Conservation (phyloP, 2,888 invertebrate species). For the Petrolisthes manimaculis region DNA sequence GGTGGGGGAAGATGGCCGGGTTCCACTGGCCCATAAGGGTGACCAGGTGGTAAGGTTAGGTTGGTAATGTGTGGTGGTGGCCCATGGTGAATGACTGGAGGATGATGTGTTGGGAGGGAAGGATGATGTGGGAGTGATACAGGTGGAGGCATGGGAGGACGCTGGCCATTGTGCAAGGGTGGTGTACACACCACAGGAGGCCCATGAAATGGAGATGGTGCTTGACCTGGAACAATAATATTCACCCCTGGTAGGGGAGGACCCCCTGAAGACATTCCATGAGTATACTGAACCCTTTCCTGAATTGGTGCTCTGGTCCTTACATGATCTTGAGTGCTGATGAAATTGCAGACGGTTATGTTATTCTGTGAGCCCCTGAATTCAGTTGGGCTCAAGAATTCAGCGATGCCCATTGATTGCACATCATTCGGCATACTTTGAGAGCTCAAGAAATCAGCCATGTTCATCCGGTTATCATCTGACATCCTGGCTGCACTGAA, state of each 20-base stretch:
- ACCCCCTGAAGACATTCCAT: slow-evolving; percentile 5
- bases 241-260: slow-evolving; percentile 13
- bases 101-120: neutral
- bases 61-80: slow-evolving; percentile 18
- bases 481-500: neutral
- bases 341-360: neutral
- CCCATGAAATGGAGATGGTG: slow-evolving; percentile 13
- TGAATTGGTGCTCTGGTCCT: neutral
- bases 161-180: slow-evolving; percentile 5
- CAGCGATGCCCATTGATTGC: too few species aligned
- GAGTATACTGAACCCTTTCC: slow-evolving; percentile 8
- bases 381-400: neutral
- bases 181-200: slow-evolving; percentile 19
- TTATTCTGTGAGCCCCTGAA: neutral
- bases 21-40: neutral
- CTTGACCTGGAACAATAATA: slow-evolving; percentile 29
- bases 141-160: slow-evolving; percentile 21
- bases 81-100: neutral
- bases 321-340: neutral
- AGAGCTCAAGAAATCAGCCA: slow-evolving; percentile 2
- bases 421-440: too few species aligned
- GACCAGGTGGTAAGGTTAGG: slow-evolving; percentile 17
- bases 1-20: neutral
- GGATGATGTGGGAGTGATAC: slow-evolving; percentile 18
- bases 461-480: slow-evolving; percentile 9